phyloP scores from a whole-genome alignment of 2,113 vertebrate genomes.

The Chascanopsetta lugubris region DNA sequence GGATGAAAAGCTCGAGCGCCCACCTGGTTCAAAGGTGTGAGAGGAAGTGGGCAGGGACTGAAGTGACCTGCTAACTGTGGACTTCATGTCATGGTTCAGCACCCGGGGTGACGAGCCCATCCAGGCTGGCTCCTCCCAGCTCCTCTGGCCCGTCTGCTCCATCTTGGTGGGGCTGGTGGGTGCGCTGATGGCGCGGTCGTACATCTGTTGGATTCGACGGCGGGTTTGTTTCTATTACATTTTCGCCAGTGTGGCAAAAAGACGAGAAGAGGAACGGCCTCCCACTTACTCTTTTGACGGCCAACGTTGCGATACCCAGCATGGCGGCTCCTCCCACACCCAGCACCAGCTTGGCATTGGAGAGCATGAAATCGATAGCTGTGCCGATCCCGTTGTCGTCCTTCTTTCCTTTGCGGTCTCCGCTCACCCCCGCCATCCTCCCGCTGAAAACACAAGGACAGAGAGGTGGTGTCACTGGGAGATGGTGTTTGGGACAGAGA shows the following conservation, averaged over 20 bases:
- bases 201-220: conserved; percentile 84
- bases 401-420: conserved; percentile 91
- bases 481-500: background rate
- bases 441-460: conserved; percentile 19
- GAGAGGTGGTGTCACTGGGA: background rate
- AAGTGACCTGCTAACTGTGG: conserved; percentile 90
- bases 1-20: too few species aligned
- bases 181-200: conserved; percentile 93
- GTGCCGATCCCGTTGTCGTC: conserved; percentile 96
- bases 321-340: conserved; percentile 96
- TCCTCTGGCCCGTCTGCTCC: conserved; percentile 88
- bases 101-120: conserved; percentile 91
- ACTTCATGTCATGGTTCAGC: conserved; percentile 91
- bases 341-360: conserved; percentile 96
- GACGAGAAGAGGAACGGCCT: background rate
- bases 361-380: conserved; percentile 95
- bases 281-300: conserved; percentile 91
- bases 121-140: conserved; percentile 98
- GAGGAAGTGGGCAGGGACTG: conserved; percentile 91
- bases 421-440: conserved; percentile 89
- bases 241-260: background rate
- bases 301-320: conserved; percentile 96
- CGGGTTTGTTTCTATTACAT: background rate
- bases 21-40: conserved; percentile 82
- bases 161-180: conserved; percentile 94